Evolutionary conservation across 2,888 invertebrate genomes (phyloP).

Genomic region (Gortyna flavago): DNA sequence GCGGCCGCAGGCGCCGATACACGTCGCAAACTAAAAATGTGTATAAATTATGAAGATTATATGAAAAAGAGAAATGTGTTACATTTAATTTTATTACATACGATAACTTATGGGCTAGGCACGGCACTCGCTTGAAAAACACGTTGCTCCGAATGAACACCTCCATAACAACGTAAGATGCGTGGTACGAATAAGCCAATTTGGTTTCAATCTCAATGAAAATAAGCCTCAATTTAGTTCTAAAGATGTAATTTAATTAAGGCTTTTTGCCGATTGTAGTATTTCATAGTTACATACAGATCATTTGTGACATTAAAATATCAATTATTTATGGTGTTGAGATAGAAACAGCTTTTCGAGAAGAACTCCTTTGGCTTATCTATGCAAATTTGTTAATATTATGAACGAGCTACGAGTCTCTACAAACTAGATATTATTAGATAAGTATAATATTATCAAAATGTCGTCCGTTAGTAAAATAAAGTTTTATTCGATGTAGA

Average conservation of each 20-base stretch:
- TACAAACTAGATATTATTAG: constrained; percentile 56
- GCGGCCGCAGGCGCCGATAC: constrained; percentile 82
- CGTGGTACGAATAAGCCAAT: constrained; percentile 36
- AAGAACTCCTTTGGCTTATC: constrained; percentile 75
- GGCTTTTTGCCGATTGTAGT: constrained; percentile 69
- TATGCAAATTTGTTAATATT: constrained; percentile 77
- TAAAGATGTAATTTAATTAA: constrained; percentile 59
- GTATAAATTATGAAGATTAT: constrained; percentile 90
- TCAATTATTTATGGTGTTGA: constrained; percentile 89
- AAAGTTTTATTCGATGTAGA: constrained; percentile 54
- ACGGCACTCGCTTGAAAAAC: constrained; percentile 87
- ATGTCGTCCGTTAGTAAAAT: constrained; percentile 43
- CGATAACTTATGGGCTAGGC: constrained; percentile 89
- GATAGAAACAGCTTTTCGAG: constrained; percentile 83
- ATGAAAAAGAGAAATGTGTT: constrained; percentile 90
- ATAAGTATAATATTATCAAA: constrained; percentile 57
- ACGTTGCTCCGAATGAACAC: constrained; percentile 73
- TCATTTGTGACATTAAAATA: constrained; percentile 90
- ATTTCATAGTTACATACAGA: constrained; percentile 87
- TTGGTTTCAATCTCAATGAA: constrained; percentile 12
- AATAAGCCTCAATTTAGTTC: constrained; percentile 62
- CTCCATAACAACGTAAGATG: constrained; percentile 63
- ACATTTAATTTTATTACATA: constrained; percentile 90
- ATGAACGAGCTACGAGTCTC: constrained; percentile 57
- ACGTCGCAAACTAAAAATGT: constrained; percentile 88